Evolutionary conservation across 2,888 invertebrate genomes (phyloP).

Genomic region (Opisthograptis luteolata): DNA sequence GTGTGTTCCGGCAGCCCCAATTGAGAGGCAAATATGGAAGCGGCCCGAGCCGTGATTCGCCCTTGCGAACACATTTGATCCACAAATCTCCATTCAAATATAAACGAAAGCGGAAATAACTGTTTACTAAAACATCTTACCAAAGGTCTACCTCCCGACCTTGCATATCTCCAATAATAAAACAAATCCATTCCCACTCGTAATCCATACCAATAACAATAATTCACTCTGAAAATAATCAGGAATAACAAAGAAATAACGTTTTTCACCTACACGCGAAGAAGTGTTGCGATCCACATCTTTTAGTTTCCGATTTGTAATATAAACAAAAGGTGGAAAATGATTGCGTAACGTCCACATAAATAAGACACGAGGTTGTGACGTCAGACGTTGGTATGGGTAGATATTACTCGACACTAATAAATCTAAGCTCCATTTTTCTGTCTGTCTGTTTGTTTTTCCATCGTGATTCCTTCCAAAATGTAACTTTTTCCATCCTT

Average conservation of each 20-base stretch:
- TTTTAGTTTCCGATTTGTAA: neutral
- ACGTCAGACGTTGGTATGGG: too few relatives aligned
- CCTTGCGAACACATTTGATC: too few relatives aligned
- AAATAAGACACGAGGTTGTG: neutral
- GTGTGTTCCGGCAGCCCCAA: too few relatives aligned
- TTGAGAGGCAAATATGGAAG: too few relatives aligned
- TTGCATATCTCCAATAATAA: conserved; percentile 2
- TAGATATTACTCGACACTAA: too few relatives aligned
- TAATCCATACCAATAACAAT: conserved; percentile 11
- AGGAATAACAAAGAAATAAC: conserved; percentile 14
- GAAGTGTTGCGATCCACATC: neutral
- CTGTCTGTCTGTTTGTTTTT: too few relatives aligned
- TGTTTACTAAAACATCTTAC: neutral
- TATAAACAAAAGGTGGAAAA: neutral
- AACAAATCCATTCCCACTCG: conserved; percentile 5
- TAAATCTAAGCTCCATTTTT: too few relatives aligned
- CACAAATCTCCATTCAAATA: neutral
- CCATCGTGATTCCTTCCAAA: too few relatives aligned
- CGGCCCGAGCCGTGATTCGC: neutral
- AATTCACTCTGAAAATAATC: conserved; percentile 7
- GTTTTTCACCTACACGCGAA: conserved; percentile 8
- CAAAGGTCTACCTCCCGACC: conserved; percentile 4
- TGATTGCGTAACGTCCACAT: neutral
- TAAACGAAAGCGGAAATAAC: neutral
- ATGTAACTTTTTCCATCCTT: too few relatives aligned